Conservation (phyloP, 92 coral and sea anemone genomes). For the Phenganax marumi region DNA sequence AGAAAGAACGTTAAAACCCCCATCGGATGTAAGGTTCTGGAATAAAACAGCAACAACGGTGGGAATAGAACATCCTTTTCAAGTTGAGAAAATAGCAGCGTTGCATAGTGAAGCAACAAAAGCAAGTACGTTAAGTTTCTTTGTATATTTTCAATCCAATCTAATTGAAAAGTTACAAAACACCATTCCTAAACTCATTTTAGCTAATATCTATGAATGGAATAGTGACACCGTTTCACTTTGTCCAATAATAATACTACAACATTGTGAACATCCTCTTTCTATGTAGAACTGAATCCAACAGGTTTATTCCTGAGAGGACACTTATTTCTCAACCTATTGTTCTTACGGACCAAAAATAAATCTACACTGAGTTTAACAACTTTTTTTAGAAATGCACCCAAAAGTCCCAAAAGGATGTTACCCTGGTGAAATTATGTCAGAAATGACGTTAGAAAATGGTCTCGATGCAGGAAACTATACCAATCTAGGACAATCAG, state of each 20-base stretch:
- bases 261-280: no score
- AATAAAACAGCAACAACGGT: background rate
- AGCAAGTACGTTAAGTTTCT: conserved; percentile 6
- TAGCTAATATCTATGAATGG: no score
- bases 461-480: conserved; percentile 87
- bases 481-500: conserved; percentile 71
- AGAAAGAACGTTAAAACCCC: background rate
- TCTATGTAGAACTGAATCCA: no score
- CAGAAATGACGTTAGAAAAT: conserved; percentile 68
- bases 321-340: background rate
- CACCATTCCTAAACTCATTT: no score
- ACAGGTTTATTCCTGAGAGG: no score
- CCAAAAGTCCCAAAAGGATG: conserved; percentile 31
- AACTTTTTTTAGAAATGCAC: background rate
- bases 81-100: conserved; percentile 26
- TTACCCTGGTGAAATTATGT: conserved; percentile 40
- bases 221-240: no score
- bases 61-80: conserved; percentile 18
- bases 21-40: background rate
- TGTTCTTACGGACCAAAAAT: background rate
- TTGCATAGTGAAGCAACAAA: conserved; percentile 9
- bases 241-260: no score
- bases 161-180: background rate
- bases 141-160: background rate
- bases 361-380: background rate